Conservation (phyloP, 2,113 vertebrate species). For the Alectura lathami region DNA sequence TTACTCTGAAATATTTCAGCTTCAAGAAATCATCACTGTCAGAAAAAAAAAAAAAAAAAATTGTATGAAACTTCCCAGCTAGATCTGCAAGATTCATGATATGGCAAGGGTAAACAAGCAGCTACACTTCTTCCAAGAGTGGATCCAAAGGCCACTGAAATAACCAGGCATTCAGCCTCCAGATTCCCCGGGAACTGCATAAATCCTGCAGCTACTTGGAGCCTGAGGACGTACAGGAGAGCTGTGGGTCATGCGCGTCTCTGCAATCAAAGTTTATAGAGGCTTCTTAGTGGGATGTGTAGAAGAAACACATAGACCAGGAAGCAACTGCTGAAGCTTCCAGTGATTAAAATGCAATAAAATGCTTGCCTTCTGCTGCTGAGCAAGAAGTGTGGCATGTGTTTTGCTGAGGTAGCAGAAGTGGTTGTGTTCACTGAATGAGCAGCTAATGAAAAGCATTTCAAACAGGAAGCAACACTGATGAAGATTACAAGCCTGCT, state of each 20-base stretch:
- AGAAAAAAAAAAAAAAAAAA: no score
- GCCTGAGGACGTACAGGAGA: neutral
- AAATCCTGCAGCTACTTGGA: neutral
- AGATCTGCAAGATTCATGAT: neutral
- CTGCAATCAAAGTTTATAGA: neutral
- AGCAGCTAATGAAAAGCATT: conserved; percentile 70
- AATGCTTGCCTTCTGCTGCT: conserved; percentile 52
- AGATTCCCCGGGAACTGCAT: neutral
- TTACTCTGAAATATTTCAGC: neutral
- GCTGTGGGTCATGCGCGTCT: neutral
- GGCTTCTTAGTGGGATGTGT: neutral
- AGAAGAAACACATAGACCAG: conserved; percentile 17
- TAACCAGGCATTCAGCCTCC: neutral
- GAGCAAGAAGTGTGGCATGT: conserved; percentile 44
- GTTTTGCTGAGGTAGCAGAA: conserved; percentile 69
- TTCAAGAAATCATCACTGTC: neutral
- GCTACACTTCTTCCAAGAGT: neutral
- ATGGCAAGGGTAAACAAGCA: rapidly evolving
- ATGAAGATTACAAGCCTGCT: conserved; percentile 40
- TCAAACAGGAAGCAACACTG: conserved; percentile 58
- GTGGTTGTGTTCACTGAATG: conserved; percentile 55
- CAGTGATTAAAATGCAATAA: conserved; percentile 52
- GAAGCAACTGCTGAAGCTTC: conserved; percentile 20
- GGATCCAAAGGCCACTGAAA: neutral
- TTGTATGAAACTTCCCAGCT: neutral